Evolutionary conservation across 2,113 vertebrate genomes (phyloP), one percentile per base, ranked within the genome.

Genomic region (Empidonax traillii): DNA sequence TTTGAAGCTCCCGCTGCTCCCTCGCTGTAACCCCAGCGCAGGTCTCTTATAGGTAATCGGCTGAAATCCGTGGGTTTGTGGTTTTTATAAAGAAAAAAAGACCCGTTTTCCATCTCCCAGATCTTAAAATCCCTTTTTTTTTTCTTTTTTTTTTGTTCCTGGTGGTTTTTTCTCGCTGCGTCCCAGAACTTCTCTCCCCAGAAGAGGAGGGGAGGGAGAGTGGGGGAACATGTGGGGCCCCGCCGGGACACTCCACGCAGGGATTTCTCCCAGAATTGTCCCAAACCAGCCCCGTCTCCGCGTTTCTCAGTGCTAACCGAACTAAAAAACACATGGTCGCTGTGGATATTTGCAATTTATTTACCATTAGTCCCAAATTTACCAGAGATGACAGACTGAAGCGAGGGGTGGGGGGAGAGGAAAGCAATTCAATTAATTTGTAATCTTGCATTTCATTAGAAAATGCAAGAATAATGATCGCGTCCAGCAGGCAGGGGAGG

Each of bases 401-500:
- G 30, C 25, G 35, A 6, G 19, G 8, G 15, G 24, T 22, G 20
- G 14, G 25, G 31, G 12, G 1, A 16, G 43, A 17, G 43, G 43
- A 18, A 35, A 85, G 87, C 89, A 95, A 96, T 95, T 95, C 35
- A 93, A 95, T 95, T 96, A 95, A 96, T 93, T 95, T 91, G 47
- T 96, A 95, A 93, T 93, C 94, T 95, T 77, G 66, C 65, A 75
- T 95, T 96, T 95, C 95, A 94, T 96, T 95, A 96, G 44, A 94
- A 96, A 96, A 96, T 95, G 94, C 46, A 89, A 89, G 87, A 96
- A 84, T 94, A 94, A 94, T 81, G 73, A 89, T 67, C 4, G 17
- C 62, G 49, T 86, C 43, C 83, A 59, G 75, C 62, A n/a, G 63
- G 75, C 62, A 25, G 58, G 72, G 22, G 0, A 44, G 28, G 28